A percentile compares a stretch with the other conserved stretches of the same genome.
phyloP scores from a whole-genome alignment of 2,113 vertebrate genomes.

The Rhinichthys klamathensis region DNA sequence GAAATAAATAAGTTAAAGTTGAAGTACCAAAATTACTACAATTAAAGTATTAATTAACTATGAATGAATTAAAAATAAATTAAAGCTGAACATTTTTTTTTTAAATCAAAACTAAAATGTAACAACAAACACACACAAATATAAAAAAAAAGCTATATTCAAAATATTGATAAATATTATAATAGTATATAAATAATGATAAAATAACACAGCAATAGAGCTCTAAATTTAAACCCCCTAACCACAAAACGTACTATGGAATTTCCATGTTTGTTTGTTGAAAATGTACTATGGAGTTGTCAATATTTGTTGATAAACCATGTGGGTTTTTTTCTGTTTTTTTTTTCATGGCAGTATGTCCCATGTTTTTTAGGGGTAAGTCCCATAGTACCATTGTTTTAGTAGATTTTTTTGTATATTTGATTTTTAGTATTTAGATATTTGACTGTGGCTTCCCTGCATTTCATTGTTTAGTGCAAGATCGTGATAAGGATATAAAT shows the following conservation, averaged over 20 bases:
- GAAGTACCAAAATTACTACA: no score
- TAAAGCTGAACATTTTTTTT: not conserved
- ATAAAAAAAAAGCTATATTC: not conserved
- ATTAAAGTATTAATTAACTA: no score
- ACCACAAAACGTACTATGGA: not conserved
- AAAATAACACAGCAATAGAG: not conserved
- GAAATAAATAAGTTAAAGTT: no score
- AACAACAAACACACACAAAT: no score
- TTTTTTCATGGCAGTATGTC: no score
- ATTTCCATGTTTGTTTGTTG: not conserved
- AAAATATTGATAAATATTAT: not conserved
- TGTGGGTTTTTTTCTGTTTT: no score
- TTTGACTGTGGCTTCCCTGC: not conserved
- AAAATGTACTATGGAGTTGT: no score
- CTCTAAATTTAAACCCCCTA: not conserved
- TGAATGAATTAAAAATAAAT: not conserved
- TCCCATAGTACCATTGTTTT: no score
- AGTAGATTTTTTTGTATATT: no score
- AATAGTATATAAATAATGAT: not conserved
- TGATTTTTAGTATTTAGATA: no score
- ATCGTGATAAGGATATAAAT: slow-evolving; percentile 21
- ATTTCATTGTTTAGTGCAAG: slow-evolving; percentile 1
- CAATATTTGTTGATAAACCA: no score
- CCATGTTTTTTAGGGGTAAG: no score
- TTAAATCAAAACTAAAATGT: not conserved